Evolutionary conservation across 2,888 invertebrate species (phyloP).

Genomic region (Synanthedon tipuliformis): DNA sequence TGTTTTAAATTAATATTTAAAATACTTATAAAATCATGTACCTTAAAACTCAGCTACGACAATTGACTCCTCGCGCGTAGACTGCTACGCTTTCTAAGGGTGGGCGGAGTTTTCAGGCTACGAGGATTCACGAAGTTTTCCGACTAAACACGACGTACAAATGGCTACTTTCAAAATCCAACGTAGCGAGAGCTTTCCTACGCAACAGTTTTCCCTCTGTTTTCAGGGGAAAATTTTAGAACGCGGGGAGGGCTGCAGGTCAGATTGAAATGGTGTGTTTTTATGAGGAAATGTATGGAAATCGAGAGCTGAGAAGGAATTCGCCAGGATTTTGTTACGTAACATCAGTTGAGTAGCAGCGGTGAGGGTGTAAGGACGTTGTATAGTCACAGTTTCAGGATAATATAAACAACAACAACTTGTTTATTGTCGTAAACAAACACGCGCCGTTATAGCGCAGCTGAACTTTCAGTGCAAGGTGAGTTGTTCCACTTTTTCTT

Average conservation of each 20-base stretch:
- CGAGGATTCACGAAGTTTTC: slow-evolving; percentile 36
- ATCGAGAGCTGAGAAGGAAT: slow-evolving; percentile 41
- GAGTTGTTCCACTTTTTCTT: not conserved
- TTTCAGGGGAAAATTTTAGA: not conserved
- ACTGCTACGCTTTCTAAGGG: slow-evolving; percentile 28
- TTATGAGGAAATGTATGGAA: slow-evolving; percentile 20
- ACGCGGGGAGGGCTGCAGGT: not conserved
- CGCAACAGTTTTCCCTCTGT: not conserved
- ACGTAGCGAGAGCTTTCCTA: slow-evolving; percentile 16
- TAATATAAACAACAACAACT: slow-evolving; percentile 65
- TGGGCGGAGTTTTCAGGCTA: slow-evolving; percentile 38
- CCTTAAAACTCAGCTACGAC: slow-evolving; percentile 2
- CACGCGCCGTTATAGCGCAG: slow-evolving; percentile 4
- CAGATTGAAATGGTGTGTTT: not conserved
- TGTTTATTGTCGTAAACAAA: slow-evolving; percentile 62
- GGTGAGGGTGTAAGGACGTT: slow-evolving; percentile 36
- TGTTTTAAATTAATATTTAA: too few relatives aligned
- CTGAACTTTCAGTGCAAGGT: slow-evolving; percentile 1
- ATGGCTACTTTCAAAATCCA: slow-evolving; percentile 20
- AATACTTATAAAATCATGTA: not conserved
- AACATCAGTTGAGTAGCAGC: slow-evolving; percentile 52
- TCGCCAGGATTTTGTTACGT: slow-evolving; percentile 56
- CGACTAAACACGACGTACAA: slow-evolving; percentile 33
- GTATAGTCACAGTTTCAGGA: slow-evolving; percentile 14
- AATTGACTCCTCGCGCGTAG: slow-evolving; percentile 20